Percentiles rank a stretch among this genome's conserved stretches.
Evolutionary conservation across 2,888 invertebrate genomes (phyloP).

Genomic region (Pterostichus madidus): DNA sequence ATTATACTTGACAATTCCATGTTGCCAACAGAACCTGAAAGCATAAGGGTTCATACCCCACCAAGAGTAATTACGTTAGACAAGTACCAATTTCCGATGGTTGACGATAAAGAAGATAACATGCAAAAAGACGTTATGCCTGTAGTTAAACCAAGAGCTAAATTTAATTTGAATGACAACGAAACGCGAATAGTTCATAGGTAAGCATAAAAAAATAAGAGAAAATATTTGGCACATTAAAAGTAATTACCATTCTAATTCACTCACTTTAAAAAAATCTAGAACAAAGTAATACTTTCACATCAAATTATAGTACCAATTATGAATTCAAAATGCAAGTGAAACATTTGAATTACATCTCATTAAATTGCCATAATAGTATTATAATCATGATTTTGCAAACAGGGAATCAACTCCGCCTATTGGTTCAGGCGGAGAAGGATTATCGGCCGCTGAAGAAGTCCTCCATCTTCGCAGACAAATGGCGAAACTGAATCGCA

Average conservation of each 20-base stretch:
- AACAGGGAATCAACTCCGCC: conserved; percentile 73
- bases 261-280: not conserved
- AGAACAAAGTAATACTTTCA: conserved; percentile 1
- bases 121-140: conserved; percentile 72
- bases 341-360: no score
- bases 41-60: conserved; percentile 92
- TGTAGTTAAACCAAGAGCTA: conserved; percentile 72
- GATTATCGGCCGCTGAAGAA: conserved; percentile 87
- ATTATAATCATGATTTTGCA: not conserved
- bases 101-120: conserved; percentile 80
- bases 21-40: conserved; percentile 84
- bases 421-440: conserved; percentile 79
- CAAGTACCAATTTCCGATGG: conserved; percentile 89
- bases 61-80: conserved; percentile 93
- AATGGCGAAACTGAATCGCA: conserved; percentile 91
- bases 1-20: conserved; percentile 91
- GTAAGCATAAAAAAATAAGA: conserved; percentile 44
- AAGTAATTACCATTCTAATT: not conserved
- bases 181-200: conserved; percentile 65
- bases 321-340: not conserved
- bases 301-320: not conserved
- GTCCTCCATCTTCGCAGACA: conserved; percentile 90
- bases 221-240: not conserved
- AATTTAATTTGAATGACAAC: conserved; percentile 72
- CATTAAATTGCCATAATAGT: no score